These are phyloP conservation scores for Polyploca ridens DNA, from an alignment of 2,888 invertebrate genomes.

Conservation along the genomic window DNA sequence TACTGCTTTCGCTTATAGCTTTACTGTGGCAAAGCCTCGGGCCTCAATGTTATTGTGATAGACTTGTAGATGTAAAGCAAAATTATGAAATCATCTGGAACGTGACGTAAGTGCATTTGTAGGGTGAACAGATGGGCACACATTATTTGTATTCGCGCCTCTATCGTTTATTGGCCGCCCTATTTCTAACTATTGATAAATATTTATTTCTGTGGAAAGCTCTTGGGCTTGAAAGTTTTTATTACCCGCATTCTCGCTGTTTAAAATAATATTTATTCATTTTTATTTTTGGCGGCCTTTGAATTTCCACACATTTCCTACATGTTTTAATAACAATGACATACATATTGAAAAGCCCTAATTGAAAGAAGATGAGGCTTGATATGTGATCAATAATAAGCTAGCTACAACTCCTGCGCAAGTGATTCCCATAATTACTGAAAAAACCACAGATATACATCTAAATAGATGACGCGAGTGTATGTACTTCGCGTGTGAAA, in stretches of 20 bases:
- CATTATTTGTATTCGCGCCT: conserved; percentile 11
- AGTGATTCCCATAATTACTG: no score
- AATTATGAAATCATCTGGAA: conserved; percentile 42
- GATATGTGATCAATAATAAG: no score
- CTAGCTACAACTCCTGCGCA: no score
- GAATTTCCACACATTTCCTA: no score
- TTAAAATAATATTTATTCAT: background rate
- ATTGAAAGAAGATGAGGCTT: no score
- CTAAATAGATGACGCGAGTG: no score
- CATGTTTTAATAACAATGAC: no score
- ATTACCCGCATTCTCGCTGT: background rate
- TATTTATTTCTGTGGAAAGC: conserved; percentile 10
- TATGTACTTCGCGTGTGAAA: no score
- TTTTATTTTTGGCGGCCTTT: no score
- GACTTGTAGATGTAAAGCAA: conserved; percentile 42
- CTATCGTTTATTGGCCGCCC: background rate
- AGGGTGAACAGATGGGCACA: conserved; percentile 9
- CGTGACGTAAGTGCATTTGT: conserved; percentile 26
- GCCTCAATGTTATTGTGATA: conserved; percentile 49
- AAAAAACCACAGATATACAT: no score
- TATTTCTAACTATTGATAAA: conserved; percentile 12
- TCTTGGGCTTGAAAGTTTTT: background rate
- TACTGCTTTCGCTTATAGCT: background rate
- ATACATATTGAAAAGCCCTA: no score
- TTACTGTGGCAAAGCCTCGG: conserved; percentile 17